These are phyloP conservation scores for Mactromeris polynyma DNA, from an alignment of 2,888 invertebrate species.

Conservation along the genomic window DNA sequence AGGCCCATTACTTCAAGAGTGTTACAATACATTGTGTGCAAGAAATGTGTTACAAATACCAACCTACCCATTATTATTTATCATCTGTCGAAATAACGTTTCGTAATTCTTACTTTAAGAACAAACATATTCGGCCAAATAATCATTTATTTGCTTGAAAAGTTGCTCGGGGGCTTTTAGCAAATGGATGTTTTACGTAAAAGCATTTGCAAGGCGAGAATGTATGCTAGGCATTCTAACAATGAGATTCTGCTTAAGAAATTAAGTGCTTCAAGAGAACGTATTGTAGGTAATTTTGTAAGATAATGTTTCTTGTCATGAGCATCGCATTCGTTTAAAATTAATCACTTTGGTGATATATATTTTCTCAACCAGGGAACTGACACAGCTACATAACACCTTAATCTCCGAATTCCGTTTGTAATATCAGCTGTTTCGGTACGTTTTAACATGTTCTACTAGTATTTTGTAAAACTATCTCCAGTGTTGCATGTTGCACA, in stretches of 20 bases:
- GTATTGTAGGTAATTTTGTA: background rate
- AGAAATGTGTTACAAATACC: conserved; percentile 4
- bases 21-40: background rate
- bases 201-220: conserved; percentile 18
- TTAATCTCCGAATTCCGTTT: too few relatives aligned
- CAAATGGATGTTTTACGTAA: conserved; percentile 8
- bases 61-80: background rate
- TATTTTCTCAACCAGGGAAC: too few relatives aligned
- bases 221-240: conserved; percentile 5
- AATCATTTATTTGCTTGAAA: conserved; percentile 1
- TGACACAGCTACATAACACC: too few relatives aligned
- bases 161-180: conserved; percentile 13
- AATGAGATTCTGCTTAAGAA: background rate
- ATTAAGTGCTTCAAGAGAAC: background rate
- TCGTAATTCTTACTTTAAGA: conserved; percentile 11
- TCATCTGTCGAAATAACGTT: conserved; percentile 13
- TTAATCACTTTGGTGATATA: too few relatives aligned
- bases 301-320: background rate
- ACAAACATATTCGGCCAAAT: conserved; percentile 7
- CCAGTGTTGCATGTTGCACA: too few relatives aligned
- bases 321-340: too few relatives aligned
- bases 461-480: too few relatives aligned
- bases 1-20: background rate
- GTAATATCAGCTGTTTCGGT: too few relatives aligned
- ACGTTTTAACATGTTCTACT: too few relatives aligned